Evolutionary conservation across 2,113 vertebrate species (phyloP).

Genomic region (Thamnophis sirtalis): DNA sequence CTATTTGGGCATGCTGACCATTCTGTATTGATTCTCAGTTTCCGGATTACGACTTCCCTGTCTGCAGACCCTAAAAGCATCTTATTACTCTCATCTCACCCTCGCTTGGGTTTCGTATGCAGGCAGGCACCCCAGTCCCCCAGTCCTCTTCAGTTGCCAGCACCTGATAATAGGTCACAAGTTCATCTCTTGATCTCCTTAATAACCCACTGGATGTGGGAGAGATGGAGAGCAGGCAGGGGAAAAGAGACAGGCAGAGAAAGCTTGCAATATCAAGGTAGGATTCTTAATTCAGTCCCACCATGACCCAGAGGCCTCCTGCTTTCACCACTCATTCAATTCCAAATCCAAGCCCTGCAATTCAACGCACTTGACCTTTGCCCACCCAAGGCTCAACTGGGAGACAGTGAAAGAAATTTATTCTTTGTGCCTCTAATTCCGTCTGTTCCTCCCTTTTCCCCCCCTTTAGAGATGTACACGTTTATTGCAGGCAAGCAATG

Average conservation of each 20-base stretch:
- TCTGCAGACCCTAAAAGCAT: neutral
- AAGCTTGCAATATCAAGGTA: slow-evolving; percentile 20
- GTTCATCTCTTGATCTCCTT: slow-evolving; percentile 50
- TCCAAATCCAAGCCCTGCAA: slow-evolving; percentile 56
- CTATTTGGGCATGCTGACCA: neutral
- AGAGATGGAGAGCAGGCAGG: neutral
- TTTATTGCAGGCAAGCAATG: slow-evolving; percentile 16
- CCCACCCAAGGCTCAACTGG: slow-evolving; percentile 38
- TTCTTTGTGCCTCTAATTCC: slow-evolving; percentile 52
- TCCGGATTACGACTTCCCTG: neutral
- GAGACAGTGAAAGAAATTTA: slow-evolving; percentile 50
- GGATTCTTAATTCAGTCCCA: slow-evolving; percentile 42
- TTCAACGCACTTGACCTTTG: slow-evolving; percentile 54
- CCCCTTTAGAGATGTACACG: slow-evolving; percentile 30
- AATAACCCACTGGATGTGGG: slow-evolving; percentile 48
- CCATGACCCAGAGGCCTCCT: slow-evolving; percentile 26
- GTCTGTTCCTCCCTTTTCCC: slow-evolving; percentile 22
- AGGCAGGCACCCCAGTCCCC: neutral
- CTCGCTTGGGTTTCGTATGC: neutral
- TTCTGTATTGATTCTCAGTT: neutral
- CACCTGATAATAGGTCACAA: slow-evolving; percentile 23
- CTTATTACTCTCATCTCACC: neutral
- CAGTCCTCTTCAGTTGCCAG: neutral
- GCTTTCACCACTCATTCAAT: slow-evolving; percentile 51
- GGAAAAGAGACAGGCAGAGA: neutral